A percentile compares a stretch with the other conserved stretches of the same genome.
Evolutionary conservation across 2,888 invertebrate genomes (phyloP).

Genomic region (Lutraria lutraria): DNA sequence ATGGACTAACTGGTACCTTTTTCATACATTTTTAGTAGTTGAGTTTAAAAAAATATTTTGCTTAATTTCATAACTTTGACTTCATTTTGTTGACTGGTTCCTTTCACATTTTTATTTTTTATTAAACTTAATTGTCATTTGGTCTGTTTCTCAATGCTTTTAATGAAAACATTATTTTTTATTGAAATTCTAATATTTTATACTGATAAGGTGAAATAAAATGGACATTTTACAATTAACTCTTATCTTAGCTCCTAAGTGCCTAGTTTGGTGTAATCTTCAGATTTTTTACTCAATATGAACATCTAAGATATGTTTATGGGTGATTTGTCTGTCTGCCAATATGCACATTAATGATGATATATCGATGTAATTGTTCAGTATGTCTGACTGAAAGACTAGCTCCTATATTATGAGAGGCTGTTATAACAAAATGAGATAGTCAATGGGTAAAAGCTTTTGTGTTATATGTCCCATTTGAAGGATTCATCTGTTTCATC

Average conservation of each 20-base stretch:
- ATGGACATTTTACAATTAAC: not conserved
- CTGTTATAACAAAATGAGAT: not conserved
- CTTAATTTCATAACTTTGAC: too few relatives aligned
- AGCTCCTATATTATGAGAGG: not conserved
- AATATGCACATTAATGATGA: not conserved
- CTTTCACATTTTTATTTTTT: too few relatives aligned
- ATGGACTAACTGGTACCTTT: too few relatives aligned
- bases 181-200: not conserved
- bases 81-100: too few relatives aligned
- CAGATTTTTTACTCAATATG: not conserved
- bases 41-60: too few relatives aligned
- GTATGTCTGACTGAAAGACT: not conserved
- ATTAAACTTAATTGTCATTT: too few relatives aligned
- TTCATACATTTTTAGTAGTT: too few relatives aligned
- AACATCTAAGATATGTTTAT: not conserved
- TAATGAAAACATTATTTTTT: not conserved
- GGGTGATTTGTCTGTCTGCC: not conserved
- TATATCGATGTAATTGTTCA: slow-evolving; percentile 8
- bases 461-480: not conserved
- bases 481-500: not conserved
- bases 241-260: not conserved
- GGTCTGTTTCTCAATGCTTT: too few relatives aligned
- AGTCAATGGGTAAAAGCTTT: not conserved
- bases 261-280: slow-evolving; percentile 7
- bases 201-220: not conserved